phyloP scores from a whole-genome alignment of 2,888 invertebrate genomes.

The Embidobia sp. region DNA sequence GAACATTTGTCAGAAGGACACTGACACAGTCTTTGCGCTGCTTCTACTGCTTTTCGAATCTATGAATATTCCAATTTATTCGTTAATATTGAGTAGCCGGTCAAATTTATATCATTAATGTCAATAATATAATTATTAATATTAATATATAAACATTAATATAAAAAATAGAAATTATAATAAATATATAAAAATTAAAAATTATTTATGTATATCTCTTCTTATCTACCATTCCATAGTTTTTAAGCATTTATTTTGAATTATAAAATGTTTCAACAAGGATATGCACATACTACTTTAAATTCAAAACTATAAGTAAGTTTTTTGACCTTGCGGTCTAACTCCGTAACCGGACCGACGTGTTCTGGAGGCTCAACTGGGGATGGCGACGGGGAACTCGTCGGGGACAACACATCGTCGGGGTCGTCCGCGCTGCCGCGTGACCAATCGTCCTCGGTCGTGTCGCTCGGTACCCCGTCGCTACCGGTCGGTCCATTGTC shows the following conservation, averaged over 20 bases:
- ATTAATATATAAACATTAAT: background rate
- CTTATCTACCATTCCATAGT: too few species aligned
- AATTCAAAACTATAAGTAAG: background rate
- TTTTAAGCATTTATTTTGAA: too few species aligned
- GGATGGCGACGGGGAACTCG: constrained; percentile 72
- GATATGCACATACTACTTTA: background rate
- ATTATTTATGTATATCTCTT: too few species aligned
- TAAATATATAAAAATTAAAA: too few species aligned
- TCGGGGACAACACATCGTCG: constrained; percentile 82
- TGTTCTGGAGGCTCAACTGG: constrained; percentile 79
- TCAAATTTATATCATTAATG: too few species aligned
- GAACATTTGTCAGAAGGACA: constrained; percentile 88
- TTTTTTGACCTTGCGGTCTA: constrained; percentile 85
- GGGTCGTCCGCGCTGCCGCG: constrained; percentile 87
- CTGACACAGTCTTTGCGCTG: constrained; percentile 89
- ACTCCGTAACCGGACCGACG: constrained; percentile 83
- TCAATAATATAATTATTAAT: too few species aligned
- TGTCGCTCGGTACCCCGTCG: constrained; percentile 84
- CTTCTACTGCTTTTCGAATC: constrained; percentile 83
- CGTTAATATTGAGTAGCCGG: too few species aligned
- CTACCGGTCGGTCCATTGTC: constrained; percentile 82
- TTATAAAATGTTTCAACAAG: too few species aligned
- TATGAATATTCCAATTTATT: constrained; percentile 50
- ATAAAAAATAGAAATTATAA: background rate
- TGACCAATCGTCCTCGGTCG: constrained; percentile 89